Evolutionary conservation across 53 echinoderm and acorn worm species (phyloP), one percentile per base, ranked within the genome.

Genomic region (Henricia sp.): DNA sequence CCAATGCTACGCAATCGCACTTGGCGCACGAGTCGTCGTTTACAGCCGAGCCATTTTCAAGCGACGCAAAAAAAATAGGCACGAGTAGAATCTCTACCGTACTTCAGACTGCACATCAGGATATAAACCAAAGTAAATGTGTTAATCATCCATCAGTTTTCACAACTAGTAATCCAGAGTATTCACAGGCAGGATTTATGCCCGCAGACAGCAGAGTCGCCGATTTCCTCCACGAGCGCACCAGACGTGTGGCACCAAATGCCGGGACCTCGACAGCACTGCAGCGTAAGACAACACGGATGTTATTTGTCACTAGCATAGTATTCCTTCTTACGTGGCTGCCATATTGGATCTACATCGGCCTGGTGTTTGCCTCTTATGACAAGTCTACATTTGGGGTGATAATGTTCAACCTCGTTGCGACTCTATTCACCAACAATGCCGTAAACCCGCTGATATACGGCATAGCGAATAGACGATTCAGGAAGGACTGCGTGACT

Each of bases 241-340:
- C 5, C 3, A 27, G 23, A 12, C 50, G 50, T 4, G 25, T 1
- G 10, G 62, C 20, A 28, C 62, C 30, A 60, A 60, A 60, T 19
- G 33, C 62, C 5, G n/a, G n/a, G n/a, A 10, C 29, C 11, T 29
- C 62, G 0, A 34, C 39, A n/a, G 67, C 23, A 19, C 23, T 67
- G 12, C 67, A 67, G 39, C 67, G 67, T 67, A 67, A 60, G 62
- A 24, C 58, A 25, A 58, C 58, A 4, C 5, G 58, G 19, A 48
- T 71, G 71, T 50, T 71, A 4, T 71, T 71, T 50, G 19, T 50
- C 46, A 71, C 71, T 24, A 71, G 27, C 27, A 50, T 71, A 30
- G 50, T 71, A 17, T 71, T 71, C 50, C 48, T 71, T 10, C 28
- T 50, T 12, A 42, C 71, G 27, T 71, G 48, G 50, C 48, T 71